Conservation (phyloP, 2,797 vertebrate genomes). For the Ptychobarbus kaznakovi region DNA sequence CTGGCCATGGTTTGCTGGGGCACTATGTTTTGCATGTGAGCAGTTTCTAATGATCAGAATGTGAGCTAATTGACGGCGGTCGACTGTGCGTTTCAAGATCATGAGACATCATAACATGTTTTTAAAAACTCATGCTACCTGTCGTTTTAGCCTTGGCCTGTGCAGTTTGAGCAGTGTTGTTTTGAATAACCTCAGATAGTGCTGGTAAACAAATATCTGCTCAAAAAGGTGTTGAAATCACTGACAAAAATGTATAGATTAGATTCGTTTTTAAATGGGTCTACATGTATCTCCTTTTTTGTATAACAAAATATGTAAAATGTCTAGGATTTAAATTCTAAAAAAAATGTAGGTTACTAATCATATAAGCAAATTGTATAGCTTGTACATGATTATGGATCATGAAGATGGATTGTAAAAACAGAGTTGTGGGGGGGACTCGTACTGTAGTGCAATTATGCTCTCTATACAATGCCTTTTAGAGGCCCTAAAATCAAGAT, state of each 20-base stretch:
- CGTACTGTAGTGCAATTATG: no score
- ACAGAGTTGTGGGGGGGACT: neutral
- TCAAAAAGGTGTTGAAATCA: neutral
- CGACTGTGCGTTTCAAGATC: slow-evolving; percentile 14
- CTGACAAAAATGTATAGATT: neutral
- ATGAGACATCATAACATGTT: neutral
- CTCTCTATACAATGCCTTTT: neutral
- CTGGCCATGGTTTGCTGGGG: neutral
- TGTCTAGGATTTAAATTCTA: neutral
- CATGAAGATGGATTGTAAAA: neutral
- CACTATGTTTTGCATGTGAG: no score
- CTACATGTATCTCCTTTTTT: neutral
- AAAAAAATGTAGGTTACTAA: neutral
- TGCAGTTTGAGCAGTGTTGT: slow-evolving; percentile 10
- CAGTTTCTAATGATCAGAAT: slow-evolving; percentile 11
- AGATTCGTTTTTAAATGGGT: neutral
- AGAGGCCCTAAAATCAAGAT: neutral
- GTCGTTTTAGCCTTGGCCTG: slow-evolving; percentile 31
- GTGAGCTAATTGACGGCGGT: slow-evolving; percentile 3
- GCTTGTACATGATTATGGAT: neutral
- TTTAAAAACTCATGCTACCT: neutral
- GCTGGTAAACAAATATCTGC: neutral
- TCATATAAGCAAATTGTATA: neutral
- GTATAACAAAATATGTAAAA: neutral
- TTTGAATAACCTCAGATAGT: slow-evolving; percentile 1